Evolutionary conservation across 2,888 invertebrate genomes (phyloP).

Genomic region (Nomada goodeniana): DNA sequence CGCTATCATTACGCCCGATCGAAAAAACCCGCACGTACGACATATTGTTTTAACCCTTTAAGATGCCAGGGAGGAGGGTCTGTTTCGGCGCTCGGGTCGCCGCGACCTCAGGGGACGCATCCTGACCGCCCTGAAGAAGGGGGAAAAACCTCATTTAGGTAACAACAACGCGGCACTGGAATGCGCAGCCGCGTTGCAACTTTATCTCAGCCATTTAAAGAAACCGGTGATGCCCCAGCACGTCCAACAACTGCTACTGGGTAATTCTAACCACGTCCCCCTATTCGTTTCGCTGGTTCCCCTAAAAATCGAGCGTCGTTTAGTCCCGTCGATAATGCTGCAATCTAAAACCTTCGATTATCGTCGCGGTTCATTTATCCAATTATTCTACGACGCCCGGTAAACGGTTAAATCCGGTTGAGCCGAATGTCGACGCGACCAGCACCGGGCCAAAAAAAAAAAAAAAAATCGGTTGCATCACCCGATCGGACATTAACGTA

Average conservation of each 20-base stretch:
- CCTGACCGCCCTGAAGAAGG: conserved; percentile 72
- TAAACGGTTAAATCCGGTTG: no score
- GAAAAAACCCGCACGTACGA: neutral
- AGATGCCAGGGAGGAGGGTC: conserved; percentile 79
- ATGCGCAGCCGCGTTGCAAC: conserved; percentile 84
- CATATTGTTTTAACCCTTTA: conserved; percentile 1
- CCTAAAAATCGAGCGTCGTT: no score
- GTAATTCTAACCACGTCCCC: conserved; percentile 71
- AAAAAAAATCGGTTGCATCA: neutral
- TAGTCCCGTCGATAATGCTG: no score
- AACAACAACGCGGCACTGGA: conserved; percentile 78
- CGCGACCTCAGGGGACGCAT: conserved; percentile 72
- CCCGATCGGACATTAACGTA: neutral
- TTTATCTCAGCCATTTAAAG: conserved; percentile 82
- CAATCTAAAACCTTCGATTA: no score
- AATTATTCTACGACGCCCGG: no score
- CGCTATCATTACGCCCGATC: neutral
- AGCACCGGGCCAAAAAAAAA: neutral
- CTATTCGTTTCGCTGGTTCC: no score
- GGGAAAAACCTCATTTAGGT: conserved; percentile 73
- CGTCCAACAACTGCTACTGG: conserved; percentile 84
- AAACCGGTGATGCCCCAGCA: conserved; percentile 84
- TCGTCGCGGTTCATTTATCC: no score
- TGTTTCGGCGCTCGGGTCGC: conserved; percentile 76
- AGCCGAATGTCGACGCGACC: no score